Evolutionary conservation across 2,888 invertebrate species (phyloP).

Genomic region (Dastarcus helophoroides): DNA sequence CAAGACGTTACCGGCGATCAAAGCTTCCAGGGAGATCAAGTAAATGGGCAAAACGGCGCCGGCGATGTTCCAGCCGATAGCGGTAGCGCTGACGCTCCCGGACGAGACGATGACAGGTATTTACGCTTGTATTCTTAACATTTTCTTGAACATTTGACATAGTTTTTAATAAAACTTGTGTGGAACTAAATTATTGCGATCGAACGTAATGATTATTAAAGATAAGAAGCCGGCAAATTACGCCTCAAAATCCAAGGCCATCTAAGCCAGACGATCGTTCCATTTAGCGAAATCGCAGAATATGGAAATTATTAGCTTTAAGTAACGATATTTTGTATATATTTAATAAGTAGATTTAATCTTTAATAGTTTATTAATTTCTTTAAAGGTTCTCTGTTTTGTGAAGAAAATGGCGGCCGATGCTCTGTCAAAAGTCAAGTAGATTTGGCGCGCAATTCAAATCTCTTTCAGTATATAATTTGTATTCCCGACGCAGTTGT

Average conservation of each 20-base stretch:
- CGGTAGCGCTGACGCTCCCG: slow-evolving; percentile 63
- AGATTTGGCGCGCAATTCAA: slow-evolving; percentile 27
- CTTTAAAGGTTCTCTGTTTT: slow-evolving; percentile 9
- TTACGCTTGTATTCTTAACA: no score
- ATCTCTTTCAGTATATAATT: slow-evolving; percentile 13
- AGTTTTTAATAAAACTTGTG: no score
- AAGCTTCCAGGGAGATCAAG: slow-evolving; percentile 42
- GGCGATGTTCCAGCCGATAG: slow-evolving; percentile 57
- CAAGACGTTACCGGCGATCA: slow-evolving; percentile 58
- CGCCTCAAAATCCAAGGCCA: not conserved
- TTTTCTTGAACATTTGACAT: no score
- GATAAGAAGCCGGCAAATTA: not conserved
- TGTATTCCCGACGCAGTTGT: slow-evolving; percentile 3
- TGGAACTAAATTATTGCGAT: no score
- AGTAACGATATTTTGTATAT: slow-evolving; percentile 20
- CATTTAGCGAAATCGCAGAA: no score
- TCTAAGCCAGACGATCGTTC: no score
- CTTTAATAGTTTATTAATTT: slow-evolving; percentile 16
- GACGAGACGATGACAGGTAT: slow-evolving; percentile 75
- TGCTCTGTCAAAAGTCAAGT: no score
- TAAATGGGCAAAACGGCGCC: slow-evolving; percentile 38
- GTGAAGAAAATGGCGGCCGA: slow-evolving; percentile 23
- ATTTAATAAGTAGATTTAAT: slow-evolving; percentile 20
- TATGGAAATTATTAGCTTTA: slow-evolving; percentile 20
- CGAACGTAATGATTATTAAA: no score